Percentiles rank a stretch among this genome's conserved stretches.
Conservation (phyloP, 37 sponge, comb jelly and placozoan genomes). For the Hexactinellida sp. region DNA sequence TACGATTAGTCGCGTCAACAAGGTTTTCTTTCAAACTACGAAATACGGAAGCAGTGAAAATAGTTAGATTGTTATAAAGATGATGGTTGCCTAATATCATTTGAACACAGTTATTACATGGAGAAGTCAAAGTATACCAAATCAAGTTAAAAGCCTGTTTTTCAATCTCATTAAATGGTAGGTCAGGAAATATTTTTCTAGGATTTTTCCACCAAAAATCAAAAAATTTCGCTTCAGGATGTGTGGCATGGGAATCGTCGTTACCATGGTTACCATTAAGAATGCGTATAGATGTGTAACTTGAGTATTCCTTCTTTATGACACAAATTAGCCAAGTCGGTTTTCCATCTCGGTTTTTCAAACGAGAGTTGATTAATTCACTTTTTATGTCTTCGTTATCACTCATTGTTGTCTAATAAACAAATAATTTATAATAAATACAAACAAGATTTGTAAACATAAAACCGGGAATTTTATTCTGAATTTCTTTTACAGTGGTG, state of each 20-base stretch:
- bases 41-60: not conserved
- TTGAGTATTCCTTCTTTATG: not conserved
- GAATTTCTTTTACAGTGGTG: too few species aligned
- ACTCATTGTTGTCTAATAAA: not conserved
- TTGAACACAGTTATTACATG: not conserved
- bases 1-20: not conserved
- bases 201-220: not conserved
- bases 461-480: too few species aligned
- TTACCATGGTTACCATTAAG: not conserved
- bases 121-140: not conserved
- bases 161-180: not conserved
- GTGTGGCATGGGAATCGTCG: not conserved
- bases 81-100: not conserved
- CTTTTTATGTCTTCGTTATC: not conserved
- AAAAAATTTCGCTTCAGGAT: not conserved
- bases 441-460: too few species aligned
- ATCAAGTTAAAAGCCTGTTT: not conserved
- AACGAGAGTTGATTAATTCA: not conserved
- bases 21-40: not conserved
- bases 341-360: not conserved
- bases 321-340: not conserved
- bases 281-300: not conserved
- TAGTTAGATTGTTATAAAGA: not conserved
- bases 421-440: too few species aligned
- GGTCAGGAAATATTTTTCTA: conserved; percentile 14